phyloP scores from a whole-genome alignment of 1,140 invertebrate species.

The Drosophila obscura region DNA sequence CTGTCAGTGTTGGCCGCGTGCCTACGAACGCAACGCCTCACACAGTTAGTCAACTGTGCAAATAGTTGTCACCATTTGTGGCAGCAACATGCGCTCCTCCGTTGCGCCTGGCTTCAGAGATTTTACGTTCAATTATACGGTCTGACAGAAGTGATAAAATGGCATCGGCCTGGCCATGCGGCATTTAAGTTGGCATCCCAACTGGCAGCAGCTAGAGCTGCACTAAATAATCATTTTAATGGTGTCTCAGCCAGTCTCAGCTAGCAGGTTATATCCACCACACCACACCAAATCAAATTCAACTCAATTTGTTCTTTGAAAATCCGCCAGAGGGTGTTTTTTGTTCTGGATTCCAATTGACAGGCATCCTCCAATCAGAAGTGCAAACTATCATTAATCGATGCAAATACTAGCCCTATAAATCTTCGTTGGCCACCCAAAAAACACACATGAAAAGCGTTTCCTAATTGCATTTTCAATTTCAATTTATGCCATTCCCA shows the following conservation, averaged over 20 bases:
- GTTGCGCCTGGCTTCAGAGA: constrained; percentile 59
- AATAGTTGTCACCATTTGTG: constrained; percentile 78
- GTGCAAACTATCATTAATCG: neutral
- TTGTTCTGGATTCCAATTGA: neutral
- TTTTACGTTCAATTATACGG: constrained; percentile 82
- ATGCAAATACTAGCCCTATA: neutral
- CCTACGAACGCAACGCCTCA: constrained; percentile 31
- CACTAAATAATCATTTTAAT: constrained; percentile 7
- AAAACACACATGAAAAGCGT: neutral
- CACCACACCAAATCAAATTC: neutral
- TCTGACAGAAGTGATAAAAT: constrained; percentile 82
- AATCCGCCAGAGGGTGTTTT: constrained; percentile 4
- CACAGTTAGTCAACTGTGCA: constrained; percentile 65
- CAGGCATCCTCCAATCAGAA: neutral
- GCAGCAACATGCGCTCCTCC: constrained; percentile 38
- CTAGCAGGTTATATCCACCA: neutral
- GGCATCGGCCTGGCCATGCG: constrained; percentile 50
- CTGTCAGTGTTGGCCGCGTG: constrained; percentile 36
- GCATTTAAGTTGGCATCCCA: constrained; percentile 41
- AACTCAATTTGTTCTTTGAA: neutral
- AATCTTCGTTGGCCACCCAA: neutral
- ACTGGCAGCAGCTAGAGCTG: neutral
- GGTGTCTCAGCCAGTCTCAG: neutral
- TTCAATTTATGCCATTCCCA: constrained; percentile 41
- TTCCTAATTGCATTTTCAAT: constrained; percentile 52